Percentiles rank a stretch among this genome's conserved stretches.
Conservation (phyloP, 1,140 invertebrate species). For the Chironomus striatipennis region DNA sequence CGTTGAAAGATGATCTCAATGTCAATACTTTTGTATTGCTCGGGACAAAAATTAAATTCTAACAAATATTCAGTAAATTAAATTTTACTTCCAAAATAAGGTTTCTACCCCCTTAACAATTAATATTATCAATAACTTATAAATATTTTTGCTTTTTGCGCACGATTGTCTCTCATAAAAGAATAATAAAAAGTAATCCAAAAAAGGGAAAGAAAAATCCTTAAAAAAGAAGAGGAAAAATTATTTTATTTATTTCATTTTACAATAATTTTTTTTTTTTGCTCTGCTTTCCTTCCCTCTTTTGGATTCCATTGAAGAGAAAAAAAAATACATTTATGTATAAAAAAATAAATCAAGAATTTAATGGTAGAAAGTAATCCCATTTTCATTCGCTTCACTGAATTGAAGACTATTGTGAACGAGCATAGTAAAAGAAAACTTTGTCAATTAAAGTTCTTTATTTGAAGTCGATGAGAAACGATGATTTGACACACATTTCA, state of each 20-base stretch:
- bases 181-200: slow-evolving; percentile 9
- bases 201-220: background rate
- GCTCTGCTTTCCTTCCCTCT: no score
- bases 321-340: background rate
- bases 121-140: background rate
- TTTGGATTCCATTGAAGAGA: background rate
- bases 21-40: background rate
- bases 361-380: slow-evolving; percentile 14
- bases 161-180: slow-evolving; percentile 21
- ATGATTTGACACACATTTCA: slow-evolving; percentile 22
- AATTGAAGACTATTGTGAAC: background rate
- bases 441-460: slow-evolving; percentile 16
- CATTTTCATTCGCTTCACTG: slow-evolving; percentile 18
- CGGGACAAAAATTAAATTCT: background rate
- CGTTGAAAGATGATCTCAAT: background rate
- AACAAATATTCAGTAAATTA: background rate
- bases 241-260: background rate
- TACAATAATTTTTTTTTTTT: background rate
- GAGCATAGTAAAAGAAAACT: background rate
- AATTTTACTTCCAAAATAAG: background rate
- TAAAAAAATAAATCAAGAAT: slow-evolving; percentile 19
- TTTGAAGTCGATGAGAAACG: background rate
- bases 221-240: background rate
- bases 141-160: slow-evolving; percentile 18
- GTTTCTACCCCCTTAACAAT: background rate